A percentile compares a stretch with the other conserved stretches of the same genome.
Conservation (phyloP, 1,140 invertebrate genomes). For the Zophobas morio region DNA sequence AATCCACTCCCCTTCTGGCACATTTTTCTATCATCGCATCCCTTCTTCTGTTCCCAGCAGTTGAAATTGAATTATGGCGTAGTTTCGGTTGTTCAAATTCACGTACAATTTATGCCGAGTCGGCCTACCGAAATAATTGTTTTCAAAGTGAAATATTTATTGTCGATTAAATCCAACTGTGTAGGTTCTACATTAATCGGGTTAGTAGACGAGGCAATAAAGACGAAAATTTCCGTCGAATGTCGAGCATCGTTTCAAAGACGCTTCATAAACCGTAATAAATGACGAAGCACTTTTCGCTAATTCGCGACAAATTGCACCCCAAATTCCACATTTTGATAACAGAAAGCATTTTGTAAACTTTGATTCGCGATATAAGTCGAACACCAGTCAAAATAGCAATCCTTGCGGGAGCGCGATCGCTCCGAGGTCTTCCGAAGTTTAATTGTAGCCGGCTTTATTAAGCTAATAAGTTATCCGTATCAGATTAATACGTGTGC, state of each 20-base stretch:
- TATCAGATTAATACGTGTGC: no score
- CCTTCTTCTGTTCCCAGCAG: not conserved
- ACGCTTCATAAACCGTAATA: conserved; percentile 5
- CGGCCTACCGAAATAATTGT: not conserved
- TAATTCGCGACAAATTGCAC: conserved; percentile 15
- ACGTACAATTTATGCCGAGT: not conserved
- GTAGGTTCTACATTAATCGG: not conserved
- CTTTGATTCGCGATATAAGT: not conserved
- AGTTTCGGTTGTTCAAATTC: not conserved
- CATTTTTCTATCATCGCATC: not conserved
- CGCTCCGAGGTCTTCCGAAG: no score
- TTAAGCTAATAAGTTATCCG: no score
- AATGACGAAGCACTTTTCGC: conserved; percentile 23
- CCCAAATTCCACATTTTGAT: no score
- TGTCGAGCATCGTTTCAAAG: not conserved
- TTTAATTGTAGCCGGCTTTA: no score
- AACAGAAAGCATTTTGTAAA: not conserved
- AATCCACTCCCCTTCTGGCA: no score
- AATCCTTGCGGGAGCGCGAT: not conserved
- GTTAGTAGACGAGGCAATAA: not conserved
- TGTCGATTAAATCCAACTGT: not conserved
- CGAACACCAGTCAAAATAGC: no score
- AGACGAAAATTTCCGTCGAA: not conserved
- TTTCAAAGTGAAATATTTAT: conserved; percentile 6
- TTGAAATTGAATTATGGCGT: not conserved